Conservation (phyloP, 2,888 invertebrate genomes). For the Allacma fusca region DNA sequence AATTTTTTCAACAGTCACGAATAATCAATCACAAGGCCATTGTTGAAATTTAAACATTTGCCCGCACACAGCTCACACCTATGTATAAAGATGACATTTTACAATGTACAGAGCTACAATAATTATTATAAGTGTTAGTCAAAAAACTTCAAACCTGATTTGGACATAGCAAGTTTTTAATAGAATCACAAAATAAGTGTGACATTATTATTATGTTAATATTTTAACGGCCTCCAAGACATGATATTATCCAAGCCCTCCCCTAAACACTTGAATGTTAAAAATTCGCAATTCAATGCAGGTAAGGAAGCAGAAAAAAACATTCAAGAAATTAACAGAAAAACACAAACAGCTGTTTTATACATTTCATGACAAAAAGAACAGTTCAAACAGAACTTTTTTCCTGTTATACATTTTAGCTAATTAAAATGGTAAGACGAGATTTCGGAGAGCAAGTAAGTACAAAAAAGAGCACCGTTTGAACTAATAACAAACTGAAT, state of each 20-base stretch:
- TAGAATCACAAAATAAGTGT: background rate
- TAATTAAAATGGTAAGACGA: background rate
- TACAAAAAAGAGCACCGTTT: background rate
- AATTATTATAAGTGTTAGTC: background rate
- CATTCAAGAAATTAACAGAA: background rate
- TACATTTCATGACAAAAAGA: background rate
- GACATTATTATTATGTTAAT: background rate
- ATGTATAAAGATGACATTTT: background rate
- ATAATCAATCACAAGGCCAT: background rate
- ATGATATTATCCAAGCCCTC: background rate
- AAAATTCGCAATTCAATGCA: background rate
- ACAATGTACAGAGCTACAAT: background rate
- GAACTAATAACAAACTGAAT: conserved; percentile 6
- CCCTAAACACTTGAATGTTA: background rate
- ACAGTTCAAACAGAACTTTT: too few relatives aligned
- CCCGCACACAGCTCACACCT: conserved; percentile 23
- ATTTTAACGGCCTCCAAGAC: background rate
- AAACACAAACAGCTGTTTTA: background rate
- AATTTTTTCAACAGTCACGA: background rate
- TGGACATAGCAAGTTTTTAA: background rate
- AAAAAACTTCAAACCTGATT: background rate
- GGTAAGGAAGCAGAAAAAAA: background rate
- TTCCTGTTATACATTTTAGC: background rate
- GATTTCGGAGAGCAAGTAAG: background rate
- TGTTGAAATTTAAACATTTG: conserved; percentile 20